Conservation (phyloP, 2,888 invertebrate genomes). For the Agelastica alni region DNA sequence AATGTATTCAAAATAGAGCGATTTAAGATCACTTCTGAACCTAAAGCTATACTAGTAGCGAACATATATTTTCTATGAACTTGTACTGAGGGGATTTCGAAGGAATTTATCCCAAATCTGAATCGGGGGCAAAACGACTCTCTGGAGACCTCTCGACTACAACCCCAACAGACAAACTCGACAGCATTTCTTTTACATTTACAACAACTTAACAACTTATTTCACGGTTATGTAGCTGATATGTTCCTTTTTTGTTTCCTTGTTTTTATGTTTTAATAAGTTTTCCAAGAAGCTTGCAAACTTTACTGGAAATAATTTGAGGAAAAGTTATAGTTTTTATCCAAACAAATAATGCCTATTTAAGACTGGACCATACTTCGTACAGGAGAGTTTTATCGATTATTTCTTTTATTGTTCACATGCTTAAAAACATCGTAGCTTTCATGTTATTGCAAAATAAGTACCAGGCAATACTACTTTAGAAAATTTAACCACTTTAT, state of each 20-base stretch:
- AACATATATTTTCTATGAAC: conserved; percentile 32
- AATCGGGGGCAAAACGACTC: conserved; percentile 41
- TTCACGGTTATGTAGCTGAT: conserved; percentile 31
- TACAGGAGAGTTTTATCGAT: no score
- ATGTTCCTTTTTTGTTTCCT: conserved; percentile 10
- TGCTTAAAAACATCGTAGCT: no score
- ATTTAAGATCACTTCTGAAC: not conserved
- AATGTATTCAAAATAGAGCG: conserved; percentile 4
- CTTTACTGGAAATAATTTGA: no score
- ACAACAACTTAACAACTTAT: conserved; percentile 39
- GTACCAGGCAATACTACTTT: no score
- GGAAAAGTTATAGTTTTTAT: no score
- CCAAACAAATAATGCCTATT: no score
- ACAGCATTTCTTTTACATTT: conserved; percentile 48
- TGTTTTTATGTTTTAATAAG: conserved; percentile 13
- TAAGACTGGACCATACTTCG: no score
- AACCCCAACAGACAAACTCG: conserved; percentile 48
- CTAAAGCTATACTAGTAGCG: conserved; percentile 4
- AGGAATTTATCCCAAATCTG: conserved; percentile 29
- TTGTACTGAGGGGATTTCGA: conserved; percentile 32
- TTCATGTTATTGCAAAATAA: no score
- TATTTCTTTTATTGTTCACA: no score
- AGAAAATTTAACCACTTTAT: no score
- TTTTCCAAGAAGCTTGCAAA: conserved; percentile 3
- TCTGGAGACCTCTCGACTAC: conserved; percentile 47